These are phyloP conservation scores for Pristionchus entomophagus DNA, from an alignment of 2,888 invertebrate species.

Conservation along the genomic window DNA sequence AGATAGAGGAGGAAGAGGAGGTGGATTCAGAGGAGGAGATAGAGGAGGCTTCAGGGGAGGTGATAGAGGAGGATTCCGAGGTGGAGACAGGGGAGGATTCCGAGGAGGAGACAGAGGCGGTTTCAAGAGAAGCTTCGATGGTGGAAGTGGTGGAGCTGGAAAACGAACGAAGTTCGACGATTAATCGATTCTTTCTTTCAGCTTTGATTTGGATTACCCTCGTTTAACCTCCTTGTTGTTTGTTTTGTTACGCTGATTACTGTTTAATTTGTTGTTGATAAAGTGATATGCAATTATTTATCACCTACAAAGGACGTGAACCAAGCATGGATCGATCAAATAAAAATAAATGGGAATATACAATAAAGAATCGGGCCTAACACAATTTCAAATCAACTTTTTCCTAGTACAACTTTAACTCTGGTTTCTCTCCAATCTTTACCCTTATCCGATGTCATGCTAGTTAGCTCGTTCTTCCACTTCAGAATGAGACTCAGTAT, in stretches of 20 bases:
- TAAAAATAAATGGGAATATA: not conserved
- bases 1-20: slow-evolving; percentile 26
- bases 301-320: not conserved
- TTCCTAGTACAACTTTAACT: slow-evolving; percentile 6
- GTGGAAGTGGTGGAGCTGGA: slow-evolving; percentile 56
- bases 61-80: slow-evolving; percentile 77
- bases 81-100: slow-evolving; percentile 65
- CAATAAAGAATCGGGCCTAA: not conserved
- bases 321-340: not conserved
- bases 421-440: slow-evolving; percentile 39
- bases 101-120: slow-evolving; percentile 51
- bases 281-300: slow-evolving; percentile 1
- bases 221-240: slow-evolving; percentile 46
- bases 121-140: slow-evolving; percentile 65
- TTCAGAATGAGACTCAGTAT: slow-evolving; percentile 34
- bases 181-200: slow-evolving; percentile 50
- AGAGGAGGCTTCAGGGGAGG: slow-evolving; percentile 69
- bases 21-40: slow-evolving; percentile 57
- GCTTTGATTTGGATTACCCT: not conserved
- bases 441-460: slow-evolving; percentile 27
- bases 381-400: not conserved
- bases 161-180: slow-evolving; percentile 72
- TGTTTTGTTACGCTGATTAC: slow-evolving; percentile 47
- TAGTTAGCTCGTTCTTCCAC: slow-evolving; percentile 44
- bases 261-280: slow-evolving; percentile 37